A percentile compares a stretch with the other conserved stretches of the same genome.
Evolutionary conservation across 2,797 vertebrate genomes (phyloP).

Genomic region (Smutsia gigantea): DNA sequence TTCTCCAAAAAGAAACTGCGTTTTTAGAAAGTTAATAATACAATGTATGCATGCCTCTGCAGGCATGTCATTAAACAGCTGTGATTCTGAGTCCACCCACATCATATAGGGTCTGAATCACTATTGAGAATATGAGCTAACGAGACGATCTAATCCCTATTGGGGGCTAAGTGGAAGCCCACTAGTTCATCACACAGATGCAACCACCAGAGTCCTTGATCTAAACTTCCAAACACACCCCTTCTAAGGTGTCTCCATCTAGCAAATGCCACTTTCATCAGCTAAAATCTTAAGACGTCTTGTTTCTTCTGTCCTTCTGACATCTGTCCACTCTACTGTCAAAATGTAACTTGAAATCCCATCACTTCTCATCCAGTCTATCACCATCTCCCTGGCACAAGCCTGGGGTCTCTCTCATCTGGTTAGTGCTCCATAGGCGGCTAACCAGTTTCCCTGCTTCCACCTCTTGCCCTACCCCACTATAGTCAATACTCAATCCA

Average conservation of each 20-base stretch:
- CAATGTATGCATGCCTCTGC: not conserved
- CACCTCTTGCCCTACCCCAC: not conserved
- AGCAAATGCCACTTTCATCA: not conserved
- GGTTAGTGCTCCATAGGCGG: rapidly evolving
- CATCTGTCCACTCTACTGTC: not conserved
- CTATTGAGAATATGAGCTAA: not conserved
- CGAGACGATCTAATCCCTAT: not conserved
- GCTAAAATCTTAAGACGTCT: not conserved
- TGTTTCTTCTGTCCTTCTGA: no score
- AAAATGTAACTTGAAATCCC: no score
- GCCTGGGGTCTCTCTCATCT: rapidly evolving
- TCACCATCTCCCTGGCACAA: not conserved
- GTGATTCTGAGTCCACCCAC: not conserved
- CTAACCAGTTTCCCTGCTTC: not conserved
- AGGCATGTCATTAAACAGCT: not conserved
- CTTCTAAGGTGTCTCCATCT: not conserved
- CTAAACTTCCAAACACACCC: no score
- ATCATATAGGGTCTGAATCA: not conserved
- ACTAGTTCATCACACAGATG: not conserved
- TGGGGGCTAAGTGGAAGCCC: not conserved
- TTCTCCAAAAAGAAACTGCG: not conserved
- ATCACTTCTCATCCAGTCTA: no score
- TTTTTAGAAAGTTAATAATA: not conserved
- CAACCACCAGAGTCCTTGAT: not conserved
- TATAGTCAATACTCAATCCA: not conserved